These are phyloP conservation scores for Dolichotis patagonum DNA, from an alignment of 2,113 vertebrate species.

Conservation along the genomic window DNA sequence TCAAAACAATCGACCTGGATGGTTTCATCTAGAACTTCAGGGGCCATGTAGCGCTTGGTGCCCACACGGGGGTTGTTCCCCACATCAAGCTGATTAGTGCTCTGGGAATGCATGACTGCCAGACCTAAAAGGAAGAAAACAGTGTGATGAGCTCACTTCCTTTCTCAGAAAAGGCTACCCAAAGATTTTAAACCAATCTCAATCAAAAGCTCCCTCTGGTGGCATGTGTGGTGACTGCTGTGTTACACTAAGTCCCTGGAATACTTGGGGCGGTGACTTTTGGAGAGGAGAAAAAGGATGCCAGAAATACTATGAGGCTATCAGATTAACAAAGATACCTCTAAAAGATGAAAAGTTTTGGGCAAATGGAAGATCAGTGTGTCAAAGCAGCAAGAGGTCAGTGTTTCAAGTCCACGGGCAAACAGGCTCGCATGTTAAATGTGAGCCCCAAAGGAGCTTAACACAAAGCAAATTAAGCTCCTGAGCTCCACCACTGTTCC, in stretches of 20 bases:
- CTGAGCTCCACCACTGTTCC: constrained; percentile 57
- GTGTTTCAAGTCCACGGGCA: constrained; percentile 13
- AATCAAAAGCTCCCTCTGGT: constrained; percentile 53
- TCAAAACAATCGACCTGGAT: constrained; percentile 99
- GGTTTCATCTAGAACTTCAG: constrained; percentile 96
- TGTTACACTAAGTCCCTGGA: not conserved
- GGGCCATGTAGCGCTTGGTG: constrained; percentile 99
- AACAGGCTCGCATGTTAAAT: not conserved
- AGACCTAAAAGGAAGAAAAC: constrained; percentile 88
- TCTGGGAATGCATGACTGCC: constrained; percentile 99
- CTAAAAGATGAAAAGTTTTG: not conserved
- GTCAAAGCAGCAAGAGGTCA: not conserved
- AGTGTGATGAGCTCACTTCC: not conserved
- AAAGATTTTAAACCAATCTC: not conserved
- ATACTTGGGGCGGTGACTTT: not conserved
- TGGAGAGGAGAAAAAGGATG: not conserved
- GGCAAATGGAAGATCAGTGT: not conserved
- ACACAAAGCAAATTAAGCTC: constrained; percentile 74
- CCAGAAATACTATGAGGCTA: not conserved
- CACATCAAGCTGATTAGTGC: constrained; percentile 97
- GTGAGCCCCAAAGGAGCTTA: constrained; percentile 49
- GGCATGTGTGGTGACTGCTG: not conserved
- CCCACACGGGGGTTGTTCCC: constrained; percentile 99
- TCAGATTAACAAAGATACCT: not conserved
- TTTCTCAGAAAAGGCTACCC: not conserved